Base-by-base conservation (phyloP, 2,888 invertebrate species). In the Ornithoptera priamus region DNA sequence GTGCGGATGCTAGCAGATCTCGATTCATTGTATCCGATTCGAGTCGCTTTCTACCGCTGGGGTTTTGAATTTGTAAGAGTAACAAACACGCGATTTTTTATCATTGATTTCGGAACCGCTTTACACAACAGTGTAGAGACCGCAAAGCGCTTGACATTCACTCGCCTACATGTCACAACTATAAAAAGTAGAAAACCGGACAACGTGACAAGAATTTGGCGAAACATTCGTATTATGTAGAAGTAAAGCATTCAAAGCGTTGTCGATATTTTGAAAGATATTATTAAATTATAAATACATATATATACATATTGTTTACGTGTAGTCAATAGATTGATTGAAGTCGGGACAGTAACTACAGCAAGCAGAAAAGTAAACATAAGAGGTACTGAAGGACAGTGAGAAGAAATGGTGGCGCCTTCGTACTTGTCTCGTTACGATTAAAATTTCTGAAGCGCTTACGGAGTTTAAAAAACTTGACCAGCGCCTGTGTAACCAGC, bases 1-100 rank as follows among this genome's bases (percentile, higher is more conserved):
- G 83, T 85, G 84, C 84, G 85, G 84, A 88, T 88, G 89, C 86
- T 88, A 88, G 87, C 89, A 86, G 86, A 89, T 89, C 88, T 87
- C 82, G 87, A 88, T 87, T 86, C 82, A 75, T 75, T 78, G 84
- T 82, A 85, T 87, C 87, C 86, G 89, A 89, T 89, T 90, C 87
- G 87, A 88, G 82, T 79, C 80, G 85, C 85, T 86, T 87, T 88
- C 70, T 58, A 66, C 42, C 59, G 86, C 80, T 84, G 80, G 75
- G 74, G 77, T 77, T 78, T 77, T 78, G 61, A 71, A 68, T 42
- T 62, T 70, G 70, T 73, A 59, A 50, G 30, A 62, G 22, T 63
- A 22, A 17, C 22, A 50, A 61, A 67, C 66, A 69, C 69, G 69
- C 66, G 66, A 69, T 69, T 66, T 65, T 69, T 66, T 66, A 65